Conservation (phyloP, 2,113 vertebrate genomes). For the Hippocampus comes region DNA sequence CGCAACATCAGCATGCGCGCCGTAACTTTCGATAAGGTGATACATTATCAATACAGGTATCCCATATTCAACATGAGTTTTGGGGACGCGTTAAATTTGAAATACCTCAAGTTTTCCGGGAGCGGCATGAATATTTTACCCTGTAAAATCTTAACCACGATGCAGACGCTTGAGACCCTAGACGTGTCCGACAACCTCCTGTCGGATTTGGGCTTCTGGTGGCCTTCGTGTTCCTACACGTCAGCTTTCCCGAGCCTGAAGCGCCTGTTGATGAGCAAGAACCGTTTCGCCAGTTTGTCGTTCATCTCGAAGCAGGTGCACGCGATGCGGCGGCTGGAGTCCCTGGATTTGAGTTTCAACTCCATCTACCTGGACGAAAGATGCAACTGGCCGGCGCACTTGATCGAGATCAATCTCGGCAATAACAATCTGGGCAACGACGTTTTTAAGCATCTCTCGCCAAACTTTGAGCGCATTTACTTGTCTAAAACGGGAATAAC, state of each 20-base stretch:
- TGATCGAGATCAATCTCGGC: constrained; percentile 51
- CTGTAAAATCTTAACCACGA: constrained; percentile 49
- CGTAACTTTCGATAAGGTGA: constrained; percentile 45
- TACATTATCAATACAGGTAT: constrained; percentile 60
- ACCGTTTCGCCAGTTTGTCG: constrained; percentile 53
- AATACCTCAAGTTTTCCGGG: constrained; percentile 61
- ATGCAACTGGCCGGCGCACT: constrained; percentile 53
- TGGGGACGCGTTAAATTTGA: constrained; percentile 28
- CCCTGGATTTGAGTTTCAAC: constrained; percentile 65
- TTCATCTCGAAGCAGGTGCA: constrained; percentile 47
- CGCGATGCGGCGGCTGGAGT: constrained; percentile 48
- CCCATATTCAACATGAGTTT: constrained; percentile 52
- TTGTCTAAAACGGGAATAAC: constrained; percentile 63
- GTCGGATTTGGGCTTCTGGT: constrained; percentile 60
- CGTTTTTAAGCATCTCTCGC: constrained; percentile 53
- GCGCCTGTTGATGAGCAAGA: constrained; percentile 52
- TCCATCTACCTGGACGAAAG: constrained; percentile 31
- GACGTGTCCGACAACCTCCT: constrained; percentile 66
- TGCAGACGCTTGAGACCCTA: constrained; percentile 54
- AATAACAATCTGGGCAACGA: constrained; percentile 59
- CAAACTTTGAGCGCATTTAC: constrained; percentile 50
- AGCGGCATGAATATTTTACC: constrained; percentile 67
- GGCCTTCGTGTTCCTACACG: constrained; percentile 42
- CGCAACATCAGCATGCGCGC: constrained; percentile 31
- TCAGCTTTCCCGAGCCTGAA: constrained; percentile 55